A percentile compares a stretch with the other conserved stretches of the same genome.
Evolutionary conservation across 2,113 vertebrate species (phyloP).

Genomic region (Corydoras maculifer): DNA sequence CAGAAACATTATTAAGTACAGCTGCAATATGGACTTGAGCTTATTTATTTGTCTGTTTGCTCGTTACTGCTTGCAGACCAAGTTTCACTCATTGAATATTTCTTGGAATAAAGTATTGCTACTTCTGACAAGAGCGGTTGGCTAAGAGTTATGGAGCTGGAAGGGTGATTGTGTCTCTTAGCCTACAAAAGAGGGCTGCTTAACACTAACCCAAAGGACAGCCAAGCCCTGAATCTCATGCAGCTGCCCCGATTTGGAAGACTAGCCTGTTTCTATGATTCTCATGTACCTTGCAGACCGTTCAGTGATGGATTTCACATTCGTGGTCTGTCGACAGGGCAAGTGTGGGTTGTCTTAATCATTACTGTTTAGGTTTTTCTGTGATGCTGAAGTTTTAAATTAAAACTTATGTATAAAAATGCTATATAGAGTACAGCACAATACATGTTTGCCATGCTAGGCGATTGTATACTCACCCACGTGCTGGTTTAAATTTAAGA

Average conservation of each 20-base stretch:
- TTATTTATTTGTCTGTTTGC: background rate
- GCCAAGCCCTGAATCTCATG: background rate
- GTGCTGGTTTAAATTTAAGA: slow-evolving; percentile 3
- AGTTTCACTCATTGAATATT: slow-evolving; percentile 4
- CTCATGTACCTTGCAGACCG: slow-evolving; percentile 34
- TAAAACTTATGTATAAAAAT: slow-evolving; percentile 5
- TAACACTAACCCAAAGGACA: background rate
- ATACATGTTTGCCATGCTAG: no score
- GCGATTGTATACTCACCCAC: slow-evolving; percentile 12
- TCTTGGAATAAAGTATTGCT: background rate
- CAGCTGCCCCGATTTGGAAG: background rate
- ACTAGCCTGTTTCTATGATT: slow-evolving; percentile 15
- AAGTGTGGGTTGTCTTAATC: slow-evolving; percentile 41
- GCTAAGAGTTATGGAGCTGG: background rate
- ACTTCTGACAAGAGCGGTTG: background rate
- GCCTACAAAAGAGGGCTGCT: background rate
- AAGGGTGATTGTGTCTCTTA: background rate
- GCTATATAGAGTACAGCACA: no score
- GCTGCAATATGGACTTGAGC: background rate
- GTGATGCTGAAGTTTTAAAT: background rate
- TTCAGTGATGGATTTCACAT: slow-evolving; percentile 48
- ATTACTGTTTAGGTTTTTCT: slow-evolving; percentile 3
- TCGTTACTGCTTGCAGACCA: background rate
- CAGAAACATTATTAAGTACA: background rate
- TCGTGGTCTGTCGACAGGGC: slow-evolving; percentile 39